Evolutionary conservation across 2,888 invertebrate species (phyloP).

Genomic region (Drosophila mayaguana): DNA sequence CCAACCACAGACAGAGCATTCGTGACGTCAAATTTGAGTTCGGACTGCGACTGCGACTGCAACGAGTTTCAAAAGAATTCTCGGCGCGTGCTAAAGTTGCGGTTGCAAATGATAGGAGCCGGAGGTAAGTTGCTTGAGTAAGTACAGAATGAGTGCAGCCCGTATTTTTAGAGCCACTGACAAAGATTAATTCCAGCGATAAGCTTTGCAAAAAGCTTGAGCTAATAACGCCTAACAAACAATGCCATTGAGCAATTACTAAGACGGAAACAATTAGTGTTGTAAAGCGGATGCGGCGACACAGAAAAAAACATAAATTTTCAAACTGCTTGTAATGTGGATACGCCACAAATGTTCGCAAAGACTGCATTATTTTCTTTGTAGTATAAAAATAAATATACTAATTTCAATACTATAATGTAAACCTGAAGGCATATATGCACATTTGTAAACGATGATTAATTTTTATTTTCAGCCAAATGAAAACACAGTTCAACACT

Average conservation of each 20-base stretch:
- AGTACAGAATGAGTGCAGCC: neutral
- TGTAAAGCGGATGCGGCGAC: constrained; percentile 52
- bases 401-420: no score
- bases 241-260: constrained; percentile 56
- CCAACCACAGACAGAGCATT: constrained; percentile 6
- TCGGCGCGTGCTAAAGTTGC: constrained; percentile 53
- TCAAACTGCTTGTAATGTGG: constrained; percentile 6
- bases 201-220: constrained; percentile 40
- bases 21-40: constrained; percentile 19
- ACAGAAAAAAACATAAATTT: constrained; percentile 23
- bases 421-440: no score
- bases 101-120: constrained; percentile 17
- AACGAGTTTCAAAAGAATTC: constrained; percentile 30
- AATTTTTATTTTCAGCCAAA: no score
- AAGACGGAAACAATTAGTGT: constrained; percentile 68
- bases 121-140: neutral
- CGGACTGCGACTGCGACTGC: constrained; percentile 3
- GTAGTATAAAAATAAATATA: no score
- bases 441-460: no score
- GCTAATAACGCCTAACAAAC: constrained; percentile 23
- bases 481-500: no score
- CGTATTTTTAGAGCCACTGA: constrained; percentile 44
- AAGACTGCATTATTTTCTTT: neutral
- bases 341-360: neutral
- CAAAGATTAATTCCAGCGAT: constrained; percentile 24